Conservation (phyloP, 2,888 invertebrate genomes). For the Tachystola acroxantha region DNA sequence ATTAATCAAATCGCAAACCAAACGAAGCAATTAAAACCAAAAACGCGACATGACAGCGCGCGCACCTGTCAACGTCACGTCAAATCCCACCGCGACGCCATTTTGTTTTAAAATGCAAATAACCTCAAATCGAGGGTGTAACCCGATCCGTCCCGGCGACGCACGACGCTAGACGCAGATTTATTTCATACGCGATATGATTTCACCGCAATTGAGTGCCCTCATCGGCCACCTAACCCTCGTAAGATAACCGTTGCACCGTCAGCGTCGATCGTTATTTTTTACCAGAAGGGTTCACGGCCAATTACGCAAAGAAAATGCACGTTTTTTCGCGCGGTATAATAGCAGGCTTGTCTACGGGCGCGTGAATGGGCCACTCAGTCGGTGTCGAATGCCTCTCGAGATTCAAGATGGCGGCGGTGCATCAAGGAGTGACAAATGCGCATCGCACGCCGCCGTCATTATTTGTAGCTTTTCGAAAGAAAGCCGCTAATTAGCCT, state of each 20-base stretch:
- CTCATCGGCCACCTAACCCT: slow-evolving; percentile 23
- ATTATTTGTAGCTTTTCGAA: slow-evolving; percentile 17
- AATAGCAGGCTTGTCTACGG: slow-evolving; percentile 48
- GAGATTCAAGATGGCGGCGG: slow-evolving; percentile 52
- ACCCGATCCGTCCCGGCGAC: slow-evolving; percentile 57
- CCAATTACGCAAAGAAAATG: slow-evolving; percentile 61
- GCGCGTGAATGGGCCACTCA: slow-evolving; percentile 57
- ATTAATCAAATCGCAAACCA: slow-evolving; percentile 33
- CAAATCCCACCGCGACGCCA: slow-evolving; percentile 56
- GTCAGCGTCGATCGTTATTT: slow-evolving; percentile 28
- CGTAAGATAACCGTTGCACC: slow-evolving; percentile 33
- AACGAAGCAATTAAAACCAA: slow-evolving; percentile 39
- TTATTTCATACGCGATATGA: slow-evolving; percentile 72
- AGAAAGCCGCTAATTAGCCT: slow-evolving; percentile 23
- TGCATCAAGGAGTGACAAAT: slow-evolving; percentile 51
- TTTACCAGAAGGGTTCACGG: slow-evolving; percentile 40
- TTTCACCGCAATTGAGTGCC: slow-evolving; percentile 63
- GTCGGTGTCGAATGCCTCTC: slow-evolving; percentile 62
- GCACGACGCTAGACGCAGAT: slow-evolving; percentile 57
- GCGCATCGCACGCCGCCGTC: slow-evolving; percentile 33
- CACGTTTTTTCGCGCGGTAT: slow-evolving; percentile 41
- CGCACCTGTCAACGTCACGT: slow-evolving; percentile 66
- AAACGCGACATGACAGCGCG: slow-evolving; percentile 38
- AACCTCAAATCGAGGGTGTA: slow-evolving; percentile 67
- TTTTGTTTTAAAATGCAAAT: slow-evolving; percentile 70